Conservation (phyloP, 2,113 vertebrate species). For the Istiophorus platypterus region DNA sequence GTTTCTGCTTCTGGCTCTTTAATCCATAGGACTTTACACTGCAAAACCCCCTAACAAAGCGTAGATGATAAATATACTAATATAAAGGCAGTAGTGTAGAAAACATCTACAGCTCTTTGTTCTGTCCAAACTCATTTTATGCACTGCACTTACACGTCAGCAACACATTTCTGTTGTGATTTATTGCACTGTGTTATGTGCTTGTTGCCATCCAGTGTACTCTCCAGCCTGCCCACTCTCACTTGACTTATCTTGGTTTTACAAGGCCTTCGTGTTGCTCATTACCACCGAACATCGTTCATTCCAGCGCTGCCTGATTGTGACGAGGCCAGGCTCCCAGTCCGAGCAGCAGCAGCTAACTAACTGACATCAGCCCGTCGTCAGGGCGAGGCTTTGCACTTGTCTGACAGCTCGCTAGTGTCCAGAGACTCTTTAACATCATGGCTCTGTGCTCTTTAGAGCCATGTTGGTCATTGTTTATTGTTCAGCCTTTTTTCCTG, state of each 20-base stretch:
- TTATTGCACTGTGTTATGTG: not conserved
- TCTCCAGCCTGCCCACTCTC: conserved; percentile 18
- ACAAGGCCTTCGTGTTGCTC: conserved; percentile 41
- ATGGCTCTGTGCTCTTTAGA: not conserved
- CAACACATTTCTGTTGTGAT: not conserved
- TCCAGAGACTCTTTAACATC: not conserved
- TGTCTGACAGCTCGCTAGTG: not conserved
- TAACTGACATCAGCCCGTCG: conserved; percentile 7
- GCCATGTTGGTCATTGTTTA: not conserved
- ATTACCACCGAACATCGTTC: conserved; percentile 34
- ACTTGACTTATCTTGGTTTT: conserved; percentile 35
- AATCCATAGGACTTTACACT: not conserved
- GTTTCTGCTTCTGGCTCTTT: not conserved
- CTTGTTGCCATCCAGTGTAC: not conserved
- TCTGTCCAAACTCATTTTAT: not conserved
- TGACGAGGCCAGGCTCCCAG: conserved; percentile 12
- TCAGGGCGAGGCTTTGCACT: not conserved
- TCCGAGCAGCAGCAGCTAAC: conserved; percentile 14
- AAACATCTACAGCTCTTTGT: not conserved
- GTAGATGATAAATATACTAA: not conserved
- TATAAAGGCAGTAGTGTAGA: not conserved
- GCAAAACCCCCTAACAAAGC: not conserved
- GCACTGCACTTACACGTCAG: too few relatives aligned
- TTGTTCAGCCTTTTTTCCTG: not conserved
- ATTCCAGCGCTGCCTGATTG: not conserved